phyloP scores from a whole-genome alignment of 64 coral and sea anemone genomes.

The Montipora sp. region DNA sequence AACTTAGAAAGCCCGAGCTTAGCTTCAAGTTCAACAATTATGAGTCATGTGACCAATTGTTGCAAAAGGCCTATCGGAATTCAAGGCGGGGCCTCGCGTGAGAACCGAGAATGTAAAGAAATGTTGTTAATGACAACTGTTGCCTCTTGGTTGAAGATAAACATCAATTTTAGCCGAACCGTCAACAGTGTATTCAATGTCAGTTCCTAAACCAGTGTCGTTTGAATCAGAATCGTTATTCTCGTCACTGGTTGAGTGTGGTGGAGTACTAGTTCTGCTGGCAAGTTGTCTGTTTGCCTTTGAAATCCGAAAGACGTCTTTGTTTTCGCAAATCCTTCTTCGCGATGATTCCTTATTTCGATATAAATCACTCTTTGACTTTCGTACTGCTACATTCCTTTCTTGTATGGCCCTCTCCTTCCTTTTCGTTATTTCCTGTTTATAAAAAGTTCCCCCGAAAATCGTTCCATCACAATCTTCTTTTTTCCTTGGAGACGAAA shows the following conservation, averaged over 20 bases:
- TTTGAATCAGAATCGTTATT: conserved; percentile 38
- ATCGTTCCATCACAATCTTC: background rate
- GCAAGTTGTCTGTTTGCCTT: background rate
- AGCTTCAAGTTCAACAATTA: too few species aligned
- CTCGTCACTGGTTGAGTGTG: background rate
- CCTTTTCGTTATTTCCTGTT: background rate
- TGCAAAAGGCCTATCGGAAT: too few species aligned
- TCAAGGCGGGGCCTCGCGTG: too few species aligned
- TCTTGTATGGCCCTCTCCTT: background rate
- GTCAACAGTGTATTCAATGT: conserved; percentile 30
- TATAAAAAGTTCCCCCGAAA: background rate
- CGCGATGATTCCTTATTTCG: background rate
- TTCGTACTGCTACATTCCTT: background rate
- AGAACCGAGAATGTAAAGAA: too few species aligned
- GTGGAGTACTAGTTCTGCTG: conserved; percentile 1
- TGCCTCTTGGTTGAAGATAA: conserved; percentile 36
- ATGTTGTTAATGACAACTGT: background rate
- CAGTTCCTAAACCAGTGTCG: conserved; percentile 39
- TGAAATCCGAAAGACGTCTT: background rate
- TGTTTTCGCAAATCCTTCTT: background rate
- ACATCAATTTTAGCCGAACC: conserved; percentile 53
- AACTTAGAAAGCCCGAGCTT: too few species aligned
- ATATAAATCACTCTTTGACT: background rate
- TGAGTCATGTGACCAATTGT: too few species aligned
- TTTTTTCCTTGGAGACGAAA: background rate